A percentile compares a stretch with the other conserved stretches of the same genome.
Conservation (phyloP, 1,140 invertebrate genomes). For the Trinorchestia longiramus region DNA sequence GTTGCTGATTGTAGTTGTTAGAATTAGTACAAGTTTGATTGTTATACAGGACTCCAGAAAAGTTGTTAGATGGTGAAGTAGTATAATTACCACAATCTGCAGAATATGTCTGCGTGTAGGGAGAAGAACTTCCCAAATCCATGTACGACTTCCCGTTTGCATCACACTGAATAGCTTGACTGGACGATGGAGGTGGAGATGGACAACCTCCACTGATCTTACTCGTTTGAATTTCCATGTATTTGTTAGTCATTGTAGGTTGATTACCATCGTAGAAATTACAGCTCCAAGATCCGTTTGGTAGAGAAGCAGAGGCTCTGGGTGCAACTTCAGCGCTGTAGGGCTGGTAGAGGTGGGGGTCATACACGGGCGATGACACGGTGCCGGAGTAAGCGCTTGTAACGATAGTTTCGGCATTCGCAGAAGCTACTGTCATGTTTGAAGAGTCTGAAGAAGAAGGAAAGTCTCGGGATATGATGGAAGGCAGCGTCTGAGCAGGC, state of each 20-base stretch:
- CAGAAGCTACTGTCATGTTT: background rate
- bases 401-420: slow-evolving; percentile 60
- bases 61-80: slow-evolving; percentile 68
- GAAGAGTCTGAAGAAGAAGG: background rate
- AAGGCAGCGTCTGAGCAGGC: slow-evolving; percentile 1
- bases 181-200: slow-evolving; percentile 55
- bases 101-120: slow-evolving; percentile 64
- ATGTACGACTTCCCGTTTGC: slow-evolving; percentile 92
- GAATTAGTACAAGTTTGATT: slow-evolving; percentile 66
- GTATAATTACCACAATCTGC: slow-evolving; percentile 66
- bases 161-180: slow-evolving; percentile 86
- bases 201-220: slow-evolving; percentile 21
- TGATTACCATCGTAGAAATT: slow-evolving; percentile 66
- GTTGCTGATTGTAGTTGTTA: slow-evolving; percentile 72
- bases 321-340: slow-evolving; percentile 56
- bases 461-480: slow-evolving; percentile 5
- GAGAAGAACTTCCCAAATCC: slow-evolving; percentile 77
- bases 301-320: slow-evolving; percentile 54
- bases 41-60: slow-evolving; percentile 73
- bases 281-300: slow-evolving; percentile 61
- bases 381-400: slow-evolving; percentile 64
- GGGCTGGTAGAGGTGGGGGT: slow-evolving; percentile 58
- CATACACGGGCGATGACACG: slow-evolving; percentile 61
- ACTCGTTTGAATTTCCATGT: slow-evolving; percentile 64
- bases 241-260: slow-evolving; percentile 64